Evolutionary conservation across 2,888 invertebrate genomes (phyloP).

Genomic region (Ochropleura leucogaster): DNA sequence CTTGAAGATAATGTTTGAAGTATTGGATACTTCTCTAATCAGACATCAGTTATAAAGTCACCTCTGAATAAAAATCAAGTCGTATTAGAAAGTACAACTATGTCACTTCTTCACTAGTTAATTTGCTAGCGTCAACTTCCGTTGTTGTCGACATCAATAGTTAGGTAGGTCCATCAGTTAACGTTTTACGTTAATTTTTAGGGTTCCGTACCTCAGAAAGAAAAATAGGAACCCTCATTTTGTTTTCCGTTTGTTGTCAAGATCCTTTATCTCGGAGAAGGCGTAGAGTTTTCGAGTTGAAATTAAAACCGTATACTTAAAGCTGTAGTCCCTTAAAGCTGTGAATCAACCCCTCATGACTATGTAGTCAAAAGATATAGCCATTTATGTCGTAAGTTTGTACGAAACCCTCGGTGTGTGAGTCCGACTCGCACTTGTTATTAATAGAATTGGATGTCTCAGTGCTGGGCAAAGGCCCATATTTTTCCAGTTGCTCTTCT

Average conservation of each 20-base stretch:
- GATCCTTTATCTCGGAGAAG: too few species aligned
- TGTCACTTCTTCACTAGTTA: not conserved
- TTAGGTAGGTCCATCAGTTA: not conserved
- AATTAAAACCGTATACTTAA: too few species aligned
- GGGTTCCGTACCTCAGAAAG: too few species aligned
- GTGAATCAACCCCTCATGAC: too few species aligned
- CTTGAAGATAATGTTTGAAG: conserved; percentile 40
- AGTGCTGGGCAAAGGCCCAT: not conserved
- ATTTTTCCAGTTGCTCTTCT: not conserved
- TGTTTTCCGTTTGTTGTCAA: too few species aligned
- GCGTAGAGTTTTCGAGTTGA: too few species aligned
- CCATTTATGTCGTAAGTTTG: too few species aligned
- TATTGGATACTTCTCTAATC: conserved; percentile 14
- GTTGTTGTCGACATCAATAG: not conserved
- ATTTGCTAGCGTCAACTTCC: not conserved
- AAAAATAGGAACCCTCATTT: too few species aligned
- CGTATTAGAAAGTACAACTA: not conserved
- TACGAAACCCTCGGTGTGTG: too few species aligned
- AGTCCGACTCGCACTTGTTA: not conserved
- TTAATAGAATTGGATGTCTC: not conserved
- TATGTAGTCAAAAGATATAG: too few species aligned
- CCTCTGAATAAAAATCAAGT: conserved; percentile 1
- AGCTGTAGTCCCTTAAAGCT: too few species aligned
- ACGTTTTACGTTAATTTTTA: not conserved
- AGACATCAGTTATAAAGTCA: conserved; percentile 1